Evolutionary conservation across 2,888 invertebrate species (phyloP).

Genomic region (Lysandra bellargus): DNA sequence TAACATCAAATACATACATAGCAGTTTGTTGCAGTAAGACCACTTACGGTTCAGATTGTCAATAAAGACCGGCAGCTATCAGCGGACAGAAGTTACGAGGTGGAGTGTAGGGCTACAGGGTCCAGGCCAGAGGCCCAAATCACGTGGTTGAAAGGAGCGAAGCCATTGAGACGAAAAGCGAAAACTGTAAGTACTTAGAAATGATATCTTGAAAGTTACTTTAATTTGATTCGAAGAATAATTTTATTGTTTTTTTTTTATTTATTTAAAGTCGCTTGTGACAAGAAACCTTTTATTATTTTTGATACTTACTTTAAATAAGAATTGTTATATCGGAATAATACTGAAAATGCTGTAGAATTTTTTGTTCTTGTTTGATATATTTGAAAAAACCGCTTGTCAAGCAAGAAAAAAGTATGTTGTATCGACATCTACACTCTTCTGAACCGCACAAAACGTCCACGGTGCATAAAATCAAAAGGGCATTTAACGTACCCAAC

Average conservation of each 20-base stretch:
- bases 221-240: neutral
- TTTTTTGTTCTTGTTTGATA: too few relatives aligned
- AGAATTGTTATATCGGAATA: too few relatives aligned
- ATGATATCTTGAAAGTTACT: neutral
- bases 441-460: too few relatives aligned
- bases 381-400: too few relatives aligned
- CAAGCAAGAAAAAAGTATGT: too few relatives aligned
- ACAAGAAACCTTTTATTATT: too few relatives aligned
- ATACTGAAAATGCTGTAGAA: too few relatives aligned
- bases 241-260: neutral
- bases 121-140: constrained; percentile 91
- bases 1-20: constrained; percentile 29
- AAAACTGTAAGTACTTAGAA: constrained; percentile 84
- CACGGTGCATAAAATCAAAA: too few relatives aligned
- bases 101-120: constrained; percentile 91
- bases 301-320: too few relatives aligned
- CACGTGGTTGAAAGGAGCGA: constrained; percentile 92
- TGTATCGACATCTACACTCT: too few relatives aligned
- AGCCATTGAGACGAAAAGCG: constrained; percentile 86
- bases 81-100: constrained; percentile 90
- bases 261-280: too few relatives aligned
- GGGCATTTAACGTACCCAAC: too few relatives aligned
- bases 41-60: constrained; percentile 88
- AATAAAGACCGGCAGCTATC: constrained; percentile 89
- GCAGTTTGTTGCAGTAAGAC: constrained; percentile 86